A percentile compares a stretch with the other conserved stretches of the same genome.
phyloP scores from a whole-genome alignment of 2,797 vertebrate species.

The Artibeus lituratus region DNA sequence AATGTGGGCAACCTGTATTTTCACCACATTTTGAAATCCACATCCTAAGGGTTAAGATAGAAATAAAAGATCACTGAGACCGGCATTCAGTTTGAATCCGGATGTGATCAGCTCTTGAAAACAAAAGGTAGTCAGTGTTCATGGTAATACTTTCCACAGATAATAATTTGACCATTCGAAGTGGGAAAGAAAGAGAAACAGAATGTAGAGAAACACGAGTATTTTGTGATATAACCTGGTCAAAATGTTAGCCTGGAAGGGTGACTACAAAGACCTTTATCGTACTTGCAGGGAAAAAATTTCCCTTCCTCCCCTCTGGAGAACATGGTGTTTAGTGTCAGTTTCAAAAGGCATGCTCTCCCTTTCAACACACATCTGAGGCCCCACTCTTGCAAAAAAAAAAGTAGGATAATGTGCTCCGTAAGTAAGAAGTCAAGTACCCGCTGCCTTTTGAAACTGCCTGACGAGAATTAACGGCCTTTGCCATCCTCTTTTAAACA shows the following conservation, averaged over 20 bases:
- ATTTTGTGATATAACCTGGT: conserved; percentile 22
- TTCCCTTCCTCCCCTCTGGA: conserved; percentile 55
- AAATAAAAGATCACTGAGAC: background rate
- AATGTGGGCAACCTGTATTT: background rate
- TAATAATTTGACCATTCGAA: background rate
- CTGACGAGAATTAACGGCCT: conserved; percentile 82
- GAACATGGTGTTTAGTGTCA: conserved; percentile 66
- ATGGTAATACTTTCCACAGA: background rate
- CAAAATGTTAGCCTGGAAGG: conserved; percentile 45
- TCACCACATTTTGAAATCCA: conserved; percentile 27
- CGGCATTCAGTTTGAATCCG: background rate
- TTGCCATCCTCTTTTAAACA: conserved; percentile 83
- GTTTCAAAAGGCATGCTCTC: conserved; percentile 62
- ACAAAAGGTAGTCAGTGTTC: background rate
- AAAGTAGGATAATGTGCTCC: conserved; percentile 79
- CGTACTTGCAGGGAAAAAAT: conserved; percentile 43
- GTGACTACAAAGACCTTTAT: conserved; percentile 67
- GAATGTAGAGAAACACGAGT: background rate
- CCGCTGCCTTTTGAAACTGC: conserved; percentile 79
- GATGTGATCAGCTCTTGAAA: background rate
- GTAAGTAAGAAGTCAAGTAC: conserved; percentile 80
- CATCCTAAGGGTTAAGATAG: background rate
- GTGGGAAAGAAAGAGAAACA: background rate
- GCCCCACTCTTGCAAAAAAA: conserved; percentile 68
- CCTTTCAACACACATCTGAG: conserved; percentile 75